Conservation (phyloP, 1,140 invertebrate genomes). For the Bombus consobrinus region DNA sequence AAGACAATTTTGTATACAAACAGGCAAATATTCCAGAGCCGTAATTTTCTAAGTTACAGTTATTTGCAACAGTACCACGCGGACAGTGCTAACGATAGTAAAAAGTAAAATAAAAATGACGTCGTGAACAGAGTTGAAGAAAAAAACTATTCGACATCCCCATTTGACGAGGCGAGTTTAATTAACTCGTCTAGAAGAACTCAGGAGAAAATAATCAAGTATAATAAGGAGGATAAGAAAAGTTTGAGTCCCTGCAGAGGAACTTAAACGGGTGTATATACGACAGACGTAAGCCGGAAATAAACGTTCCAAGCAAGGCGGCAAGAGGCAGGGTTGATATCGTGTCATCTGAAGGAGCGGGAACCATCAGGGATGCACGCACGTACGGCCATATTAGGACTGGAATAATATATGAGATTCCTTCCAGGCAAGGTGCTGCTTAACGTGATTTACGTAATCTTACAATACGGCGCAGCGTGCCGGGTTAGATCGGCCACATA, state of each 20-base stretch:
- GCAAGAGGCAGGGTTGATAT: constrained; percentile 74
- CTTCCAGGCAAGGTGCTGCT: constrained; percentile 74
- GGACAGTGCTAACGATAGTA: not conserved
- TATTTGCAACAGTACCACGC: not conserved
- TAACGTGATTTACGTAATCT: constrained; percentile 82
- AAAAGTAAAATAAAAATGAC: not conserved
- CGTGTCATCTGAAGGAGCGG: constrained; percentile 75
- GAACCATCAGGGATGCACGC: constrained; percentile 78
- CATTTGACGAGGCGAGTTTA: not conserved
- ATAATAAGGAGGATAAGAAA: constrained; percentile 21
- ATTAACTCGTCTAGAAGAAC: not conserved
- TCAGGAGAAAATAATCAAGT: not conserved
- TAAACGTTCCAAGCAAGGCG: constrained; percentile 70
- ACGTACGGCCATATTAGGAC: constrained; percentile 80
- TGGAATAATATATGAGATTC: constrained; percentile 80
- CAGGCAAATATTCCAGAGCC: not conserved
- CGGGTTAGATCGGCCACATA: constrained; percentile 75
- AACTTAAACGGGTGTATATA: constrained; percentile 44
- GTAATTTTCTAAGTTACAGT: not conserved
- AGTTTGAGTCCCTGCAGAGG: not conserved
- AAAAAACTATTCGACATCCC: not conserved
- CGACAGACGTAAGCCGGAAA: constrained; percentile 77
- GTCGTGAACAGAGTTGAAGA: no score
- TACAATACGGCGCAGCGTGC: constrained; percentile 73
- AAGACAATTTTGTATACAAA: no score